Percentiles rank a stretch among this genome's conserved stretches.
These are phyloP conservation scores for Aptenodytes patagonicus DNA, from an alignment of 2,113 vertebrate species.

Conservation along the genomic window DNA sequence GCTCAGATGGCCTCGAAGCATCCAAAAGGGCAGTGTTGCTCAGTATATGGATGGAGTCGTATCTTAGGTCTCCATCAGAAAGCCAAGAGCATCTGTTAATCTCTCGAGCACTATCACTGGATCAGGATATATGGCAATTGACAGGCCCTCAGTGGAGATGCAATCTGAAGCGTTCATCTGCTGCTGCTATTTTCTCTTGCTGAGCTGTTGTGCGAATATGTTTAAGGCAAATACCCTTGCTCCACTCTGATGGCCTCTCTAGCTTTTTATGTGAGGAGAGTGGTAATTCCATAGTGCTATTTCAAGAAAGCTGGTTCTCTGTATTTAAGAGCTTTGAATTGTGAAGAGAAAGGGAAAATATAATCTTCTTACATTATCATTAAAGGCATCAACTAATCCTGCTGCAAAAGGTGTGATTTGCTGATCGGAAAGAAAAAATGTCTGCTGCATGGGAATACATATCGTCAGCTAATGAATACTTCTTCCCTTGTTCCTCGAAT, in stretches of 20 bases:
- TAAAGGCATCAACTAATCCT: slow-evolving; percentile 54
- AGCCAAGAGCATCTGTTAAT: not conserved
- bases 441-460: not conserved
- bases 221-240: not conserved
- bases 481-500: not conserved
- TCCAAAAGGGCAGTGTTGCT: not conserved
- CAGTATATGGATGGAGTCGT: not conserved
- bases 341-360: slow-evolving; percentile 3
- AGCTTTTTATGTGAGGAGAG: not conserved
- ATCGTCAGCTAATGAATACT: not conserved
- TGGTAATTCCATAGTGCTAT: not conserved
- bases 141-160: not conserved
- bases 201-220: not conserved
- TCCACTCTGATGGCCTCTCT: not conserved
- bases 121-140: not conserved
- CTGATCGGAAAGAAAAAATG: not conserved
- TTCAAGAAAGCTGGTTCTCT: not conserved
- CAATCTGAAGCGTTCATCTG: not conserved
- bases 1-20: not conserved
- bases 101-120: not conserved
- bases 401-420: slow-evolving; percentile 24
- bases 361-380: slow-evolving; percentile 53
- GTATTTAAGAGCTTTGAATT: slow-evolving; percentile 1
- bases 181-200: not conserved
- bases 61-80: not conserved